Evolutionary conservation across 2,797 vertebrate species (phyloP).

Genomic region (Lophius americanus): DNA sequence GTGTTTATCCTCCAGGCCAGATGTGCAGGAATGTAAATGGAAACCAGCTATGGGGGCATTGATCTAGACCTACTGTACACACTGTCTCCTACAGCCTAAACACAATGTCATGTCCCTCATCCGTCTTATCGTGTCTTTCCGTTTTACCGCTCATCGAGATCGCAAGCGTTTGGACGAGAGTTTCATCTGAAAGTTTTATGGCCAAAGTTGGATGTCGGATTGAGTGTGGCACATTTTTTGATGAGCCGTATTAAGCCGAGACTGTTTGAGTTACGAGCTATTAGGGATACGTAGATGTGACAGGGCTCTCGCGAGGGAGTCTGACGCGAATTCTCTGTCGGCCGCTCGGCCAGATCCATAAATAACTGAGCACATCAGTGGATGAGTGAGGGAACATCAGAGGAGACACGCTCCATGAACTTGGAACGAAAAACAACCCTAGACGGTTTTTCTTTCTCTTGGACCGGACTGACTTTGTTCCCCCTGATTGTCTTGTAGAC

Average conservation of each 20-base stretch:
- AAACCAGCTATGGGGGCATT: slow-evolving; percentile 35
- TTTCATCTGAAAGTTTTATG: slow-evolving; percentile 58
- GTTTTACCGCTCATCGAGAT: background rate
- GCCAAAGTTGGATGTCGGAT: slow-evolving; percentile 69
- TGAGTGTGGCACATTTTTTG: slow-evolving; percentile 65
- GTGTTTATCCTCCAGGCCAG: slow-evolving; percentile 54
- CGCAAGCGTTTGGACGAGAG: slow-evolving; percentile 11
- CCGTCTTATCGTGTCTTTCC: background rate
- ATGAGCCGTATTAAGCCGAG: slow-evolving; percentile 72
- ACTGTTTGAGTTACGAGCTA: slow-evolving; percentile 77
- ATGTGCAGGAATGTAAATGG: slow-evolving; percentile 42
- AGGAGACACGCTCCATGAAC: slow-evolving; percentile 69
- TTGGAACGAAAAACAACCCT: slow-evolving; percentile 62
- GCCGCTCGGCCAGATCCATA: slow-evolving; percentile 72
- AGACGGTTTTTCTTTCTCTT: slow-evolving; percentile 42
- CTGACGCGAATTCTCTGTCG: slow-evolving; percentile 71
- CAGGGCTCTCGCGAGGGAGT: slow-evolving; percentile 73
- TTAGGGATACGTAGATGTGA: slow-evolving; percentile 85
- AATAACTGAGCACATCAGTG: slow-evolving; percentile 80
- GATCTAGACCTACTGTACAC: slow-evolving; percentile 32
- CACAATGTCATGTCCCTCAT: background rate
- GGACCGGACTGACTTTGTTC: slow-evolving; percentile 14
- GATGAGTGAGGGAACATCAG: slow-evolving; percentile 72
- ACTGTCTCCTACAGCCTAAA: slow-evolving; percentile 9
- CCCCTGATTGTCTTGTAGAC: slow-evolving; percentile 51